A percentile compares a stretch with the other conserved stretches of the same genome.
phyloP scores from a whole-genome alignment of 2,888 invertebrate genomes.

The Drosophila affinis region DNA sequence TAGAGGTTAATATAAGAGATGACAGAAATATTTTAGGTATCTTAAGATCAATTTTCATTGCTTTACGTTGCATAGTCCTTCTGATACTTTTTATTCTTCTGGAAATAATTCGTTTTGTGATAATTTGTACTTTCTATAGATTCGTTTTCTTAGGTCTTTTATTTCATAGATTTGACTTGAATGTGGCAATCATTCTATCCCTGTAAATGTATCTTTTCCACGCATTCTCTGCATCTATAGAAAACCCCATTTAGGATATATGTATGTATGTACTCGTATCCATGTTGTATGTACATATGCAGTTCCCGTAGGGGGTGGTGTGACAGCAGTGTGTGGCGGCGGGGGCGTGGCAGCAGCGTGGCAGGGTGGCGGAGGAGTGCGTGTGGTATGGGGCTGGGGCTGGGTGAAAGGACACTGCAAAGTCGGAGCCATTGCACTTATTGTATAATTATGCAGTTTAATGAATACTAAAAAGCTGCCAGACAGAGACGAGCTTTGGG shows the following conservation, averaged over 20 bases:
- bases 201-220: too few relatives aligned
- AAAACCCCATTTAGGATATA: slow-evolving; percentile 22
- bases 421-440: slow-evolving; percentile 69
- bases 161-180: too few relatives aligned
- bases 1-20: too few relatives aligned
- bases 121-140: too few relatives aligned
- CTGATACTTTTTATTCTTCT: too few relatives aligned
- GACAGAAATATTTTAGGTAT: too few relatives aligned
- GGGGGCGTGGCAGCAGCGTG: slow-evolving; percentile 18
- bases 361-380: slow-evolving; percentile 4
- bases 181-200: too few relatives aligned
- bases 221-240: too few relatives aligned
- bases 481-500: slow-evolving; percentile 3
- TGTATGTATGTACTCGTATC: background rate
- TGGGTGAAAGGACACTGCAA: slow-evolving; percentile 20
- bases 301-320: background rate
- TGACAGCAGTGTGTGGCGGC: background rate
- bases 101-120: too few relatives aligned
- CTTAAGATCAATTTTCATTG: too few relatives aligned
- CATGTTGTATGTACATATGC: background rate
- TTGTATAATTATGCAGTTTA: slow-evolving; percentile 78
- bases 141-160: too few relatives aligned
- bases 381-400: slow-evolving; percentile 5
- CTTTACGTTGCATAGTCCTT: too few relatives aligned
- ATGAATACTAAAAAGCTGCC: slow-evolving; percentile 74